phyloP scores from a whole-genome alignment of 2,113 vertebrate species.

The Ciconia stormi region DNA sequence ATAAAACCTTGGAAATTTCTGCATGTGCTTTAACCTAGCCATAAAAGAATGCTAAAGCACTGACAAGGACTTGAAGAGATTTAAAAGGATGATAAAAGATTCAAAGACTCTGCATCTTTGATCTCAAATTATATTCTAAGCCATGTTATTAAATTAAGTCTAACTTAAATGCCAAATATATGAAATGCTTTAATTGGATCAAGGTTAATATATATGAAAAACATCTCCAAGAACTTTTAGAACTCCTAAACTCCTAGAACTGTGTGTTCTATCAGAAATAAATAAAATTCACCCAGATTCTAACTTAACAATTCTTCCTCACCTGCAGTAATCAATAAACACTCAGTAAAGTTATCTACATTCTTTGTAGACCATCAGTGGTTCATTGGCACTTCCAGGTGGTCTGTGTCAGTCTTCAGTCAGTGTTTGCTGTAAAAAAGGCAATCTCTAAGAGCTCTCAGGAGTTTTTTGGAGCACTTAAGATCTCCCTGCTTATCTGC shows the following conservation, averaged over 20 bases:
- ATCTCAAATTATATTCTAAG: neutral
- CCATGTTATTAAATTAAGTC: neutral
- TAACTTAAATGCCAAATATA: neutral
- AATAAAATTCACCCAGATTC: neutral
- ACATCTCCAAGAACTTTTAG: neutral
- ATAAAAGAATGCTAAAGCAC: neutral
- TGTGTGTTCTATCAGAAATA: neutral
- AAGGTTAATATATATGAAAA: neutral
- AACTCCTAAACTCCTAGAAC: too few relatives aligned
- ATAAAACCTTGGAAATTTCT: neutral
- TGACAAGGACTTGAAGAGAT: neutral
- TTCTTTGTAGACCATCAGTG: neutral
- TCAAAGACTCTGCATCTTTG: neutral
- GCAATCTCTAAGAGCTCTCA: neutral
- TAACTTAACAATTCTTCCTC: neutral
- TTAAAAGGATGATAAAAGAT: neutral
- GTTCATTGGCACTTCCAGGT: neutral
- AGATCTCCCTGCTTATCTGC: neutral
- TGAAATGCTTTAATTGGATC: neutral
- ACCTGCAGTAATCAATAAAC: neutral
- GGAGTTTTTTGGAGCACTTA: neutral
- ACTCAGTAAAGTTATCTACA: neutral
- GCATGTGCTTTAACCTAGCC: neutral
- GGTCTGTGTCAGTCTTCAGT: neutral
- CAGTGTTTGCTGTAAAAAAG: neutral